A percentile compares a stretch with the other conserved stretches of the same genome.
phyloP scores from a whole-genome alignment of 2,888 invertebrate species.

The Leptinotarsa juncta region DNA sequence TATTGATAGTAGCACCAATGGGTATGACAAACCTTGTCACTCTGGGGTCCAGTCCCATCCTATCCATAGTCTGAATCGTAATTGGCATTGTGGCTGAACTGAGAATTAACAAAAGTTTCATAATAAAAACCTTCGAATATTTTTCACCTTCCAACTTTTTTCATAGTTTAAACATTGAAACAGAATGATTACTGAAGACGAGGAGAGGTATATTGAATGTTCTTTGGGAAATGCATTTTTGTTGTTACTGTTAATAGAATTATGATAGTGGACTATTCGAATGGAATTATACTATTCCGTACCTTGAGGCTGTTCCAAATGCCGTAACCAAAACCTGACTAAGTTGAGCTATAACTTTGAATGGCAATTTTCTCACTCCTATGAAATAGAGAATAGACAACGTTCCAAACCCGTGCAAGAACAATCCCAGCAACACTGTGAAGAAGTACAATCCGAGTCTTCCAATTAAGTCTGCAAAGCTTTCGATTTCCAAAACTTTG shows the following conservation, averaged over 20 bases:
- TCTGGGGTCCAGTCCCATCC: conserved; percentile 89
- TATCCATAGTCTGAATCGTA: conserved; percentile 79
- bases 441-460: conserved; percentile 93
- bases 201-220: too few relatives aligned
- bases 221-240: too few relatives aligned
- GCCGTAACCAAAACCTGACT: conserved; percentile 94
- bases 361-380: conserved; percentile 85
- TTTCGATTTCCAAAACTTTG: conserved; percentile 91
- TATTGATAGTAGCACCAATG: conserved; percentile 97
- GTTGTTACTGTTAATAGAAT: too few relatives aligned
- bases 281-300: conserved; percentile 34
- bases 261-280: too few relatives aligned
- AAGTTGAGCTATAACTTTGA: conserved; percentile 83
- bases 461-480: conserved; percentile 84
- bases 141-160: too few relatives aligned
- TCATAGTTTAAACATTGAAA: too few relatives aligned
- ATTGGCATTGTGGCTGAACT: conserved; percentile 96
- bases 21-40: conserved; percentile 96
- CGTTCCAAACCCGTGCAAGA: conserved; percentile 91
- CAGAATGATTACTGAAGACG: too few relatives aligned
- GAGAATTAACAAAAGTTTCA: conserved; percentile 18
- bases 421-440: conserved; percentile 91
- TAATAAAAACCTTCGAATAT: too few relatives aligned
- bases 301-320: conserved; percentile 95
- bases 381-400: conserved; percentile 88